Evolutionary conservation across 1,140 invertebrate genomes (phyloP), one percentile per base, ranked within the genome.

Genomic region (Adoxophyes honmai): DNA sequence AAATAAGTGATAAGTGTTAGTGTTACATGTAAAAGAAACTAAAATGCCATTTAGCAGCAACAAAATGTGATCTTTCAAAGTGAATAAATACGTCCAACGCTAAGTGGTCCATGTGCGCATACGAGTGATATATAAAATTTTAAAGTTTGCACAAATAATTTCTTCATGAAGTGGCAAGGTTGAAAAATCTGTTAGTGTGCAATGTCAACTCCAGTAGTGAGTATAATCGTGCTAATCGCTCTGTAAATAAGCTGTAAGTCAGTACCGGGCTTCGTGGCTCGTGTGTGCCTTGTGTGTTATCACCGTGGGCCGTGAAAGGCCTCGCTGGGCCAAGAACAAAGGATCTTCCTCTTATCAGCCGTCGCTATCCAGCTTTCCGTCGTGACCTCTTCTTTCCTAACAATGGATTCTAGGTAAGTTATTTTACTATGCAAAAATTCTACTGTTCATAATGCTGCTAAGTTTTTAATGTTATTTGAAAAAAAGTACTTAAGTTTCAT

Each of bases 171-270:
- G 44, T 51, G 52, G 52, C 58, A 78, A 81, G 72, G 75, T 79
- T 81, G 64, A 73, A 82, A 80, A 77, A 77, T 81, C 70, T 69
- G 70, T 80, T 76, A 83, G 77, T 78, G 77, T 70, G 78, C 73
- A 82, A 85, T 86, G 82, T 84, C 77, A 77, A 80, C 81, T 82
- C 81, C 77, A 71, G 78, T 44, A 75, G 72, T 73, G 74, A 78
- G 70, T 66, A 80, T 75, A 74, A 78, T 60, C 37, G 69, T 78
- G 82, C 64, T 88, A 88, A 88, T 88, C 85, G 75, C 68, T 78
- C 58, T 75, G 67, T 82, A 88, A 88, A 86, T 72, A 88, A 58
- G 62, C 66, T 78, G 69, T 73, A 82, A 75, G 66, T 66, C 65
- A 60, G 72, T 64, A 62, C 64, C 68, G 69, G 72, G 71, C 60